Evolutionary conservation across 1,140 invertebrate genomes (phyloP), one percentile per base, ranked within the genome.

Genomic region (Solenopsis invicta): DNA sequence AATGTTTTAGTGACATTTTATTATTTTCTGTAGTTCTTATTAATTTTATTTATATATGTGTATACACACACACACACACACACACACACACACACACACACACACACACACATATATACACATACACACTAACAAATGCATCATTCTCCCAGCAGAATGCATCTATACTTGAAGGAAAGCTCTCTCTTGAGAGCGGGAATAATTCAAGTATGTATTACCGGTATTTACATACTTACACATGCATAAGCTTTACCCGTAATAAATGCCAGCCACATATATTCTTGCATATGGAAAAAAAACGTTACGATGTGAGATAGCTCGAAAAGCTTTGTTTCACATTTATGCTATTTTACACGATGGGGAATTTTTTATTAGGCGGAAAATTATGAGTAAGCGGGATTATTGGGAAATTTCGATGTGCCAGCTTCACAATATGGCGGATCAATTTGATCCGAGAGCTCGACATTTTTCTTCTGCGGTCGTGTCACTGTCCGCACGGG

Each of bases 391-490:
- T 24, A 48, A 61, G 29, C 5, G 64, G 24, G 66, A 82, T 82
- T 82, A 82, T 72, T 29, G 69, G 2, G 24, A 50, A 72, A 56
- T 41, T 59, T 71, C 41, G 69, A 84, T 75, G 41, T 75, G 24
- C 45, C 41, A 71, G 69, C 69, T 75, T 74, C 41, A 45, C 37
- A 72, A 82, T 67, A 18, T 2, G 69, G 21, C n/a, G 18, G 52
- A 84, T 61, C 24, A 62, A 84, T 84, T 54, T 74, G 69, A 62
- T 75, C 69, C 69, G 54, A 45, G 54, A 75, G 80, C 54, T 74
- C 24, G 80, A 61, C 71, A 61, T 84, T 84, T 84, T 84, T 84
- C 69, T 84, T 84, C 34, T 62, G 41, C 54, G 80, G 54, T 24
- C 69, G 69, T 61, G 80, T 82, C 80, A 82, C 67, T 82, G 80